Evolutionary conservation across 1,140 invertebrate genomes (phyloP).

Genomic region (Drosophila erecta): DNA sequence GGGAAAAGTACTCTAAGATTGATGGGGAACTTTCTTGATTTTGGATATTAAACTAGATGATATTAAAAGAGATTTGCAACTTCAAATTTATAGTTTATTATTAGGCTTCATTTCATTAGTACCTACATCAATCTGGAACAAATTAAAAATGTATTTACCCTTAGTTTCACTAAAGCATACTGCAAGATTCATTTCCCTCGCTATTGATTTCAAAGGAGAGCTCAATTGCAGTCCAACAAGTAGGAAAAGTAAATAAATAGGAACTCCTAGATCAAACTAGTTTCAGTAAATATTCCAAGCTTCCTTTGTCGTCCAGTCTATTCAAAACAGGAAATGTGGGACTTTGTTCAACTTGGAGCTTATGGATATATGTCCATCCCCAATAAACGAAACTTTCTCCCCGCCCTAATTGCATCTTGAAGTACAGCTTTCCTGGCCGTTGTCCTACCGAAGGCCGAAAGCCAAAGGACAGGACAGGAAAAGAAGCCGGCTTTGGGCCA

Average conservation of each 20-base stretch:
- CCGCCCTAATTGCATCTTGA: constrained; percentile 72
- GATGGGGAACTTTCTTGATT: constrained; percentile 4
- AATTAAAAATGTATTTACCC: too few species aligned
- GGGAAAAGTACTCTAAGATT: neutral
- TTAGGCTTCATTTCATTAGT: too few species aligned
- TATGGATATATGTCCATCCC: constrained; percentile 28
- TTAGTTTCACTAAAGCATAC: too few species aligned
- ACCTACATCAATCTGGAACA: too few species aligned
- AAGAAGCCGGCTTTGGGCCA: constrained; percentile 29
- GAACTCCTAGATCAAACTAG: neutral
- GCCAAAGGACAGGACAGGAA: constrained; percentile 19
- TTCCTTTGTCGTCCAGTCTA: neutral
- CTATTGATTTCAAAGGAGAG: too few species aligned
- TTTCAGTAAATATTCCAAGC: neutral
- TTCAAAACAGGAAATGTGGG: neutral
- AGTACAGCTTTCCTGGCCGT: constrained; percentile 36
- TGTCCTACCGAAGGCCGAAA: constrained; percentile 43
- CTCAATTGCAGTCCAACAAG: neutral
- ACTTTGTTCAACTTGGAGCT: constrained; percentile 16
- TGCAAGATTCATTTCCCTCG: too few species aligned
- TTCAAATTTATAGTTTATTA: too few species aligned
- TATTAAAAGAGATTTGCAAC: too few species aligned
- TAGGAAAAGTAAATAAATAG: neutral
- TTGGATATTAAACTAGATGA: neutral
- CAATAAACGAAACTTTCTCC: constrained; percentile 43